Evolutionary conservation across 2,888 invertebrate genomes (phyloP).

Genomic region (Eupithecia centaureata): DNA sequence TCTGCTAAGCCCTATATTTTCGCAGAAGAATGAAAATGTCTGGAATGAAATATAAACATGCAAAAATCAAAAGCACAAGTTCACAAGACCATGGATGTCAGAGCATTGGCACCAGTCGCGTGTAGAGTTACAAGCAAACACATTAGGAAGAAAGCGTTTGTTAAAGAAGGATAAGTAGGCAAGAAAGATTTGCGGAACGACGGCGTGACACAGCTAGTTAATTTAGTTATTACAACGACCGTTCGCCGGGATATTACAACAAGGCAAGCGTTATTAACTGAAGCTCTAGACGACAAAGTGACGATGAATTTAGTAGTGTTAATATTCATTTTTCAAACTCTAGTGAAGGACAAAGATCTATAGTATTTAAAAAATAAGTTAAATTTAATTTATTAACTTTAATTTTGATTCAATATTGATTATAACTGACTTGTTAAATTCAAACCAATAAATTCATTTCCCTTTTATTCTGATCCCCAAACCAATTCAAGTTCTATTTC

Average conservation of each 20-base stretch:
- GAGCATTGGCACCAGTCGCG: slow-evolving; percentile 44
- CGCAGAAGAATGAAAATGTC: not conserved
- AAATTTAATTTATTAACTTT: too few relatives aligned
- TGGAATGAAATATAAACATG: slow-evolving; percentile 9
- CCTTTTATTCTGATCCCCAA: too few relatives aligned
- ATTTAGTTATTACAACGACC: slow-evolving; percentile 7
- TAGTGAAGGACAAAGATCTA: not conserved
- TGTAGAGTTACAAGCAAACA: slow-evolving; percentile 38
- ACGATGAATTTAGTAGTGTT: slow-evolving; percentile 14
- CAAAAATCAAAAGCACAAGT: slow-evolving; percentile 50
- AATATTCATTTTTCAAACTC: not conserved
- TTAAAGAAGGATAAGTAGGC: slow-evolving; percentile 26
- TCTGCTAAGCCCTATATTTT: not conserved
- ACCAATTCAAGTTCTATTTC: not conserved
- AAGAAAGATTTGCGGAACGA: slow-evolving; percentile 17
- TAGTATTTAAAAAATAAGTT: too few relatives aligned
- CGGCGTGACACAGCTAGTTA: slow-evolving; percentile 21
- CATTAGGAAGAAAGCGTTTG: slow-evolving; percentile 33
- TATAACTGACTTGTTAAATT: too few relatives aligned
- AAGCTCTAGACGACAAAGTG: slow-evolving; percentile 8
- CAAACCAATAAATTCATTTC: too few relatives aligned
- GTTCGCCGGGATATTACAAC: slow-evolving; percentile 21
- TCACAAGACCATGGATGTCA: slow-evolving; percentile 79
- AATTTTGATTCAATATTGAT: too few relatives aligned
- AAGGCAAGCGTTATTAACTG: slow-evolving; percentile 5